Percentiles rank a stretch among this genome's conserved stretches.
Evolutionary conservation across 2,113 vertebrate species (phyloP).

Genomic region (Xiphophorus couchianus): DNA sequence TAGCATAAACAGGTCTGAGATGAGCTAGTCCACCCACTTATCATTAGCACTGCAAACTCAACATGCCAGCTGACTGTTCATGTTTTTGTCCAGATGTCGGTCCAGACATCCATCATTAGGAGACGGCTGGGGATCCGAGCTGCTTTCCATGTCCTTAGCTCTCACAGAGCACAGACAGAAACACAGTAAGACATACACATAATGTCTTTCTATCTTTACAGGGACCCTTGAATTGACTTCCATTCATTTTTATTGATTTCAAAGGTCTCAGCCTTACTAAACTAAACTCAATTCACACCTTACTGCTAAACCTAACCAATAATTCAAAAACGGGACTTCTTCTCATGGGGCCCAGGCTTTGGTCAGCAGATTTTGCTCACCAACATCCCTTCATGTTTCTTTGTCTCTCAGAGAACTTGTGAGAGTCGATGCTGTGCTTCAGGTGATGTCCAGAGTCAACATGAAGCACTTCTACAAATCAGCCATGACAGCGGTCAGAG

Average conservation of each 20-base stretch:
- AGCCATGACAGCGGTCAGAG: constrained; percentile 82
- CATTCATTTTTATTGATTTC: too few relatives aligned
- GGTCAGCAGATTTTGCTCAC: background rate
- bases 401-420: constrained; percentile 74
- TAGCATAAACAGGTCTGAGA: too few relatives aligned
- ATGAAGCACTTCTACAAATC: constrained; percentile 83
- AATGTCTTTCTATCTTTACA: background rate
- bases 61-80: background rate
- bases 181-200: constrained; percentile 41
- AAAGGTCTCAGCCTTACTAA: too few relatives aligned
- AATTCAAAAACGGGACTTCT: too few relatives aligned
- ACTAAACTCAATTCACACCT: too few relatives aligned
- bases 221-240: too few relatives aligned
- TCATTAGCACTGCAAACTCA: too few relatives aligned
- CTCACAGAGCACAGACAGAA: constrained; percentile 6
- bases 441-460: constrained; percentile 83
- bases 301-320: too few relatives aligned
- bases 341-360: too few relatives aligned
- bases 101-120: constrained; percentile 91
- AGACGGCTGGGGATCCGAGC: constrained; percentile 90
- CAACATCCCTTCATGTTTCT: background rate
- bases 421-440: constrained; percentile 69
- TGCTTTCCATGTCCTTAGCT: constrained; percentile 90
- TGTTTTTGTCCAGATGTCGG: constrained; percentile 84
- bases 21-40: too few relatives aligned